These are phyloP conservation scores for Tapirus indicus DNA, from an alignment of 2,797 vertebrate species.

Conservation along the genomic window DNA sequence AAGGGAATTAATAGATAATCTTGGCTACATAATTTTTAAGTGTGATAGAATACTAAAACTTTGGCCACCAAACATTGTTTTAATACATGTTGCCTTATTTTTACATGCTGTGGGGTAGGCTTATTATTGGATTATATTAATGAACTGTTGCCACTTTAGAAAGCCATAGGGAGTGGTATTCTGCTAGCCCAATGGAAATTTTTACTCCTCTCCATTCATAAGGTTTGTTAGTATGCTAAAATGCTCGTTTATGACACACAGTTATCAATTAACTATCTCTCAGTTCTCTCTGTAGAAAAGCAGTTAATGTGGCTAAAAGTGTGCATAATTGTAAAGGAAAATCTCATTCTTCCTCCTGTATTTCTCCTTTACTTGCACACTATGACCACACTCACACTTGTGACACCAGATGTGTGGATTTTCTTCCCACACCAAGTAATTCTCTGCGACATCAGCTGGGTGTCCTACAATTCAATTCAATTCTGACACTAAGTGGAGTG, in stretches of 20 bases:
- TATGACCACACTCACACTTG: background rate
- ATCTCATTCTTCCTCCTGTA: background rate
- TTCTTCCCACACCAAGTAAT: background rate
- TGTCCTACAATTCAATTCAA: background rate
- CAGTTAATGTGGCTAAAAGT: background rate
- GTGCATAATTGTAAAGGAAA: background rate
- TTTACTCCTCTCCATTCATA: background rate
- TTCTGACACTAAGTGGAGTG: background rate
- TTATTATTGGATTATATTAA: background rate
- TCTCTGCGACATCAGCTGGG: background rate
- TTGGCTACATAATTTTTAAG: background rate
- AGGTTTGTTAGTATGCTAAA: background rate
- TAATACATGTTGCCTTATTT: background rate
- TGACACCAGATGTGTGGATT: background rate
- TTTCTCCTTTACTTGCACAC: background rate
- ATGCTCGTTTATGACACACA: background rate
- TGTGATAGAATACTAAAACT: background rate
- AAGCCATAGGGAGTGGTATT: background rate
- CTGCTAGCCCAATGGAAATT: background rate
- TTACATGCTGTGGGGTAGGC: background rate
- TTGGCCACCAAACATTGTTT: constrained; percentile 7
- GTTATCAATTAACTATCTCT: background rate
- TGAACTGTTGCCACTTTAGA: background rate
- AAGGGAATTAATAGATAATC: background rate
- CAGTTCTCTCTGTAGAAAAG: background rate